These are phyloP conservation scores for Balaenoptera acutorostrata DNA, from an alignment of 2,113 vertebrate species.

Conservation along the genomic window DNA sequence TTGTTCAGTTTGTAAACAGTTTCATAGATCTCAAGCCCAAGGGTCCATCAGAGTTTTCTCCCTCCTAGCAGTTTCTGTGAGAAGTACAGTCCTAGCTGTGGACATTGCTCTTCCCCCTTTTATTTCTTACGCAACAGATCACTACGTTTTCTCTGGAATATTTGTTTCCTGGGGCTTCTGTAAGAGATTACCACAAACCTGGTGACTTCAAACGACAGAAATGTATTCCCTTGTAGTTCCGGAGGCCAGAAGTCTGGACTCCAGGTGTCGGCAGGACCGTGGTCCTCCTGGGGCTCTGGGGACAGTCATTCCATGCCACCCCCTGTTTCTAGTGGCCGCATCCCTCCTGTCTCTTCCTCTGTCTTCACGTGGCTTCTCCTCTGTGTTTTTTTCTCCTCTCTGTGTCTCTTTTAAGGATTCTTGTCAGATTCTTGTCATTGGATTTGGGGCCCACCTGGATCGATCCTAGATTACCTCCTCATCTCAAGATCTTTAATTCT, in stretches of 20 bases:
- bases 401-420: neutral
- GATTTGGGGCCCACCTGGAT: neutral
- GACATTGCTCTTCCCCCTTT: neutral
- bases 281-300: neutral
- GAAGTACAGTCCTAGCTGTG: neutral
- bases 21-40: neutral
- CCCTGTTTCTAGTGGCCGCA: neutral
- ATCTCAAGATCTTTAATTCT: neutral
- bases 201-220: neutral
- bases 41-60: neutral
- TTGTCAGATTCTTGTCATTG: neutral
- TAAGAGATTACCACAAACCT: neutral
- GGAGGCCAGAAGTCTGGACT: neutral
- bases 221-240: neutral
- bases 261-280: fast-evolving
- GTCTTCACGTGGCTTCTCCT: neutral
- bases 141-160: neutral
- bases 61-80: neutral
- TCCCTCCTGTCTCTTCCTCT: neutral
- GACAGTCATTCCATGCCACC: fast-evolving
- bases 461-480: neutral
- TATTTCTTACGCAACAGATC: neutral
- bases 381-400: neutral
- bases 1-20: neutral
- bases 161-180: neutral